Evolutionary conservation across 2,113 vertebrate genomes (phyloP).

Genomic region (Labrus mixtus): DNA sequence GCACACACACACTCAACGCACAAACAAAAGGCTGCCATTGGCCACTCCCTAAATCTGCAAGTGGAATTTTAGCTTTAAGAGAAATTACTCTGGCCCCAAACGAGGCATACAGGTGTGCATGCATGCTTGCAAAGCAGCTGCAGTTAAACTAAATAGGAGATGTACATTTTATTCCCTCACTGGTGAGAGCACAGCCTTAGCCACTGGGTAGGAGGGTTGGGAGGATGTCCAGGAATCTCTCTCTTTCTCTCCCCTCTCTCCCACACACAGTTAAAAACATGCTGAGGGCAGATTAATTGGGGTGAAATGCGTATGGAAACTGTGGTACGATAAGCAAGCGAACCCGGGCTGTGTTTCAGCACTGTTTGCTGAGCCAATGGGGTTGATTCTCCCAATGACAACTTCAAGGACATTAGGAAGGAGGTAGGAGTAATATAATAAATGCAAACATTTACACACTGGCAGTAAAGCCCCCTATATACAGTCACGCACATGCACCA

Average conservation of each 20-base stretch:
- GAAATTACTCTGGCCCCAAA: constrained; percentile 27
- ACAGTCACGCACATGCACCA: constrained; percentile 17
- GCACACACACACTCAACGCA: constrained; percentile 4
- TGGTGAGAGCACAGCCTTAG: constrained; percentile 47
- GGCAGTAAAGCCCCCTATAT: not conserved
- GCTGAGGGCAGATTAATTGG: constrained; percentile 51
- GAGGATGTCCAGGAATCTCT: constrained; percentile 37
- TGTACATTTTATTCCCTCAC: constrained; percentile 32
- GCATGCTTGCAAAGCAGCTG: constrained; percentile 18
- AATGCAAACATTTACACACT: constrained; percentile 6
- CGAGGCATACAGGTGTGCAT: constrained; percentile 16
- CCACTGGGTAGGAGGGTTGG: constrained; percentile 39
- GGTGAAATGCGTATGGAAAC: constrained; percentile 60
- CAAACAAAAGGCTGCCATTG: constrained; percentile 19
- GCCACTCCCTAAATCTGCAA: constrained; percentile 47
- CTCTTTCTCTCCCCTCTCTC: constrained; percentile 22
- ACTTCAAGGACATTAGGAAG: constrained; percentile 21
- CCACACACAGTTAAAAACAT: constrained; percentile 51
- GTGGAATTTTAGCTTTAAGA: constrained; percentile 22
- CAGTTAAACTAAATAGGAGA: constrained; percentile 22
- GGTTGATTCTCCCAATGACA: constrained; percentile 23
- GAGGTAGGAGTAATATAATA: constrained; percentile 7
- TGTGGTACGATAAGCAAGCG: constrained; percentile 51
- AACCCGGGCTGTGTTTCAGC: constrained; percentile 41
- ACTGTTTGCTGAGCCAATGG: constrained; percentile 26